Conservation (phyloP, 2,113 vertebrate genomes). For the Murina feae region DNA sequence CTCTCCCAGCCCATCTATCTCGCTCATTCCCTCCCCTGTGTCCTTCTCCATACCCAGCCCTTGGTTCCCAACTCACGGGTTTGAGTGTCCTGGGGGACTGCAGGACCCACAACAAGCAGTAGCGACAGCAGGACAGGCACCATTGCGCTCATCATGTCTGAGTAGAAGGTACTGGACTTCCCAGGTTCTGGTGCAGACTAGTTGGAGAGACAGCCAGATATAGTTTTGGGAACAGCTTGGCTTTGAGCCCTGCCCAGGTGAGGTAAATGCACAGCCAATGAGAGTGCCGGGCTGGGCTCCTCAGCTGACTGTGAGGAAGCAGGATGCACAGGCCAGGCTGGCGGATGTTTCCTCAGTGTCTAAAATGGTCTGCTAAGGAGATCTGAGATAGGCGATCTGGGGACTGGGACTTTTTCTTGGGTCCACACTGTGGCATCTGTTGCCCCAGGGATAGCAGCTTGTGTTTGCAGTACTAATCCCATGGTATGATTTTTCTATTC, state of each 20-base stretch:
- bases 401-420: background rate
- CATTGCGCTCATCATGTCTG: background rate
- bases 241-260: too few species aligned
- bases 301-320: too few species aligned
- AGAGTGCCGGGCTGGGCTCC: too few species aligned
- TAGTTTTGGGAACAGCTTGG: background rate
- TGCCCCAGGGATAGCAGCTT: background rate
- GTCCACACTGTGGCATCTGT: background rate
- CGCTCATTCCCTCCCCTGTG: background rate
- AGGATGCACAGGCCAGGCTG: too few species aligned
- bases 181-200: background rate
- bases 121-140: slow-evolving; percentile 31
- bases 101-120: slow-evolving; percentile 19
- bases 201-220: background rate
- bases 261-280: too few species aligned
- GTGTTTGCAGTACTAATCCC: background rate
- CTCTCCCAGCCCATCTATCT: background rate
- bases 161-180: background rate
- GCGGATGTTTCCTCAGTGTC: too few species aligned
- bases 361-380: too few species aligned
- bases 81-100: background rate
- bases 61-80: slow-evolving; percentile 43
- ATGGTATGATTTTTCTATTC: background rate
- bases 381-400: too few species aligned
- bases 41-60: background rate